phyloP scores from a whole-genome alignment of 1,140 invertebrate species.

The Brachystomella parvula region DNA sequence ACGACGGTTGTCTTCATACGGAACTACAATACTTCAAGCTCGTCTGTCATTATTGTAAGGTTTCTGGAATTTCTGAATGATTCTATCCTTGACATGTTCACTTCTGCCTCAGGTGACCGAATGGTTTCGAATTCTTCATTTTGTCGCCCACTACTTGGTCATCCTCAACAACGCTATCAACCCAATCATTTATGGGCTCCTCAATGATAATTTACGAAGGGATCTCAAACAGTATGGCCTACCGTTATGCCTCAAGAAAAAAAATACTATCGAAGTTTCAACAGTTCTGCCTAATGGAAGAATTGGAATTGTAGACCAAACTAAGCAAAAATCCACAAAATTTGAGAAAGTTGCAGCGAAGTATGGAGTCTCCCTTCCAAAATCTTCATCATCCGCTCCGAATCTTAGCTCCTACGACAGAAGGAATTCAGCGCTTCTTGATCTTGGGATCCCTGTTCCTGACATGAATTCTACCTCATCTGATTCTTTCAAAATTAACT shows the following conservation, averaged over 20 bases:
- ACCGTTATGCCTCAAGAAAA: conserved; percentile 30
- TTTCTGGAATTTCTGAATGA: no score
- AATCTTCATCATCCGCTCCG: not conserved
- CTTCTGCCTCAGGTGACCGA: conserved; percentile 21
- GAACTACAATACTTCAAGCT: conserved; percentile 46
- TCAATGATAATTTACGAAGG: conserved; percentile 56
- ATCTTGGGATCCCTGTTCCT: not conserved
- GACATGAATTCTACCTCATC: not conserved
- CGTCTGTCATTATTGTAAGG: not conserved
- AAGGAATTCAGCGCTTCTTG: not conserved
- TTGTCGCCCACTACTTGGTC: conserved; percentile 58
- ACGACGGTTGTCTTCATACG: conserved; percentile 57
- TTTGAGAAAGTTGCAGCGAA: not conserved
- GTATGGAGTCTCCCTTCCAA: not conserved
- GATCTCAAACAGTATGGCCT: conserved; percentile 48
- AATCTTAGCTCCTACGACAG: not conserved
- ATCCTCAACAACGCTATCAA: conserved; percentile 63
- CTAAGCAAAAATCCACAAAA: not conserved
- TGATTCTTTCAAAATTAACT: not conserved
- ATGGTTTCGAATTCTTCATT: conserved; percentile 53
- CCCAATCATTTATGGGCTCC: conserved; percentile 64
- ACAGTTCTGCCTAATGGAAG: not conserved
- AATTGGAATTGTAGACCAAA: not conserved
- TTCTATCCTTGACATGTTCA: not conserved
- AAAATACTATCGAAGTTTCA: conserved; percentile 9